Evolutionary conservation across 2,113 vertebrate genomes (phyloP).

Genomic region (Delphinus delphis): DNA sequence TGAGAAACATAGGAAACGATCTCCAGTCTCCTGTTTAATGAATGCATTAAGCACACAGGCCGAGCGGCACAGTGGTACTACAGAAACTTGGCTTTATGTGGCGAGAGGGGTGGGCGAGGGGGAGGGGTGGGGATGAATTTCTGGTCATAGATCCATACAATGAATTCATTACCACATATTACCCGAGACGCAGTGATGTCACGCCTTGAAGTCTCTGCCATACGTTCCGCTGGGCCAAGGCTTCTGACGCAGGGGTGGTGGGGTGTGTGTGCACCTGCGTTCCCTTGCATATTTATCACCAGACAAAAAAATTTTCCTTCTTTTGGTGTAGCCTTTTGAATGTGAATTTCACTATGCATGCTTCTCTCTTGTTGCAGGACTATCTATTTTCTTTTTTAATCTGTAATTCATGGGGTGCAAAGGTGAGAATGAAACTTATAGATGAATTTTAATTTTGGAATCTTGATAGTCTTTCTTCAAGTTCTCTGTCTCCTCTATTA

Average conservation of each 20-base stretch:
- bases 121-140: neutral
- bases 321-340: neutral
- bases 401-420: neutral
- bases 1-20: slow-evolving; percentile 68
- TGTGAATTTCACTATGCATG: neutral
- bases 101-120: neutral
- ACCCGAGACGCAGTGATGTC: neutral
- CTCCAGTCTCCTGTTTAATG: slow-evolving; percentile 63
- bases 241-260: neutral
- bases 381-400: neutral
- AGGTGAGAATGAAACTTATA: neutral
- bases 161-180: slow-evolving; percentile 34
- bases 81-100: neutral
- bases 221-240: neutral
- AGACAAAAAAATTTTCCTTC: neutral
- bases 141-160: neutral
- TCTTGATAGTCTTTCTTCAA: neutral
- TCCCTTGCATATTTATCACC: neutral
- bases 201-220: neutral
- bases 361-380: neutral
- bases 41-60: slow-evolving; percentile 61
- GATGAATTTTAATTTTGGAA: slow-evolving; percentile 12
- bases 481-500: neutral
- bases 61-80: neutral
- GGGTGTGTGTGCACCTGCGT: neutral